A percentile compares a stretch with the other conserved stretches of the same genome.
Conservation (phyloP, 2,888 invertebrate genomes). For the Cistogaster globosa region DNA sequence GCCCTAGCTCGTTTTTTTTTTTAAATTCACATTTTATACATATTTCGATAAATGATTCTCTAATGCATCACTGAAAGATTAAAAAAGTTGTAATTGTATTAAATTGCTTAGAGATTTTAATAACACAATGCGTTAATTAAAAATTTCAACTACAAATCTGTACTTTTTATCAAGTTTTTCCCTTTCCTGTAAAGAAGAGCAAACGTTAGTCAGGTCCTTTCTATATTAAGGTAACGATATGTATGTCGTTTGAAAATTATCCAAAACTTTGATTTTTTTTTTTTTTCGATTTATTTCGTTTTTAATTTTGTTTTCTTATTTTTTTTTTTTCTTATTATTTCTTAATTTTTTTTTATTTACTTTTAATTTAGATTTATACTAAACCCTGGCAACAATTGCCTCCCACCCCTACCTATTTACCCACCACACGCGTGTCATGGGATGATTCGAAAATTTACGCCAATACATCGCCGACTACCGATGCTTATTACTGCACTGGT, state of each 20-base stretch:
- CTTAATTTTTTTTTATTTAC: conserved; percentile 49
- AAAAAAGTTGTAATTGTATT: no score
- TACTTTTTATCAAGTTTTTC: no score
- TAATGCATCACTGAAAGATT: no score
- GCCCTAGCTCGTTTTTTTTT: no score
- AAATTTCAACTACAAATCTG: no score
- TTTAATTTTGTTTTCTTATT: conserved; percentile 17
- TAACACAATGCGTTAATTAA: no score
- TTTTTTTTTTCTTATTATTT: conserved; percentile 22
- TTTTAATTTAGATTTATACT: conserved; percentile 69
- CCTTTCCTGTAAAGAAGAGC: no score
- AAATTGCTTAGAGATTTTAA: no score
- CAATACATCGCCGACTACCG: conserved; percentile 70
- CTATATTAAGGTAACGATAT: no score
- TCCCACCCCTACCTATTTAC: conserved; percentile 81
- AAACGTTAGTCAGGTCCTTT: no score
- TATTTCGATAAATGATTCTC: no score
- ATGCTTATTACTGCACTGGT: conserved; percentile 81
- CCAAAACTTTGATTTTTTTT: background rate
- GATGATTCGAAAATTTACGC: conserved; percentile 82
- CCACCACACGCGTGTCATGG: conserved; percentile 82
- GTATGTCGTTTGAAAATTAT: background rate
- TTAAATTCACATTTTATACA: no score
- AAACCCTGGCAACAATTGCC: conserved; percentile 80
- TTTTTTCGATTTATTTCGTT: background rate